phyloP scores from a whole-genome alignment of 2,888 invertebrate genomes.

The Orchesella flavescens region DNA sequence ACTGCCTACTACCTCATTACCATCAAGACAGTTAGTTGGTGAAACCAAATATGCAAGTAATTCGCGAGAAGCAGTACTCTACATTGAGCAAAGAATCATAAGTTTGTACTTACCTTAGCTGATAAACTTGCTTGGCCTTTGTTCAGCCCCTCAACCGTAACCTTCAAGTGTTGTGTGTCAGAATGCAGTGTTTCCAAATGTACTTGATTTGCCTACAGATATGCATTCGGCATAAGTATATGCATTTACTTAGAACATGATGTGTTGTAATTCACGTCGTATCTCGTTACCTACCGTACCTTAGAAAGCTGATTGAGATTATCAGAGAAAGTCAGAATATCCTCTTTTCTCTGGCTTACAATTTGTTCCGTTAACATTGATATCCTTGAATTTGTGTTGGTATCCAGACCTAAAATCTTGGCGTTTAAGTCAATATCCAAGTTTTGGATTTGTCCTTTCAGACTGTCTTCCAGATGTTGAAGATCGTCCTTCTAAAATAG shows the following conservation, averaged over 20 bases:
- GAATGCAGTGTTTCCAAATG: slow-evolving; percentile 63
- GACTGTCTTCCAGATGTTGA: slow-evolving; percentile 51
- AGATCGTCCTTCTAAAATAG: slow-evolving; percentile 56
- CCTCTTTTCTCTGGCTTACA: slow-evolving; percentile 64
- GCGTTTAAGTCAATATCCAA: slow-evolving; percentile 65
- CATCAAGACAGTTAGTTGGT: too few relatives aligned
- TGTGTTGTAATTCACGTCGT: neutral
- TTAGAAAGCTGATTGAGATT: slow-evolving; percentile 66
- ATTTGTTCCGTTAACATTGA: slow-evolving; percentile 58
- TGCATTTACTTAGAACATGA: neutral
- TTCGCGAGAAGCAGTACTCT: neutral
- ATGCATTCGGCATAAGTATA: neutral
- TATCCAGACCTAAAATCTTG: slow-evolving; percentile 60
- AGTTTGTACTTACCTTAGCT: slow-evolving; percentile 46
- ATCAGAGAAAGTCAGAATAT: slow-evolving; percentile 67
- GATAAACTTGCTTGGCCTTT: slow-evolving; percentile 65
- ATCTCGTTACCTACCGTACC: slow-evolving; percentile 24
- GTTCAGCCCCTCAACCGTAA: slow-evolving; percentile 52
- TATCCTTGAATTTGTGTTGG: slow-evolving; percentile 57
- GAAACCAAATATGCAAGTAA: neutral
- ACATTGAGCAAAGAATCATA: too few relatives aligned
- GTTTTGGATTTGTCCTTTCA: slow-evolving; percentile 56
- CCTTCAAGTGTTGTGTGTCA: slow-evolving; percentile 63
- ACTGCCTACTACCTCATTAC: too few relatives aligned
- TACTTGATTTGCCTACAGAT: slow-evolving; percentile 61